Conservation (phyloP, 2,888 invertebrate genomes). For the Dasysyrphus tricinctus region DNA sequence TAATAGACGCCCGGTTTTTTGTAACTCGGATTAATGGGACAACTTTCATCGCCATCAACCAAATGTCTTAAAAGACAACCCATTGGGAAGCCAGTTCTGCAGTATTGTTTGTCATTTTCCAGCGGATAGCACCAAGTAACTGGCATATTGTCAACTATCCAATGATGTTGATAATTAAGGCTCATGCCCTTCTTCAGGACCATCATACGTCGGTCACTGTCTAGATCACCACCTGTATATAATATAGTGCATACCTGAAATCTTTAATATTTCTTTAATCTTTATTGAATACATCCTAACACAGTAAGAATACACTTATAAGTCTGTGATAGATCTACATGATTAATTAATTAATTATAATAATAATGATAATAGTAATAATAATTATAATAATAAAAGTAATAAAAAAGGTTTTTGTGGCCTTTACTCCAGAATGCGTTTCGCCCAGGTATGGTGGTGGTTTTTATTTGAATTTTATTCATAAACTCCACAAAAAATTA, state of each 20-base stretch:
- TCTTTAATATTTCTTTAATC: no score
- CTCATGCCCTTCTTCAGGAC: slow-evolving; percentile 95
- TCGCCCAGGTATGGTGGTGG: no score
- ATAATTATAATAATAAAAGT: no score
- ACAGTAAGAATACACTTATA: no score
- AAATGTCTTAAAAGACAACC: slow-evolving; percentile 92
- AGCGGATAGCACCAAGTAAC: slow-evolving; percentile 97
- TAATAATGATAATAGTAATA: no score
- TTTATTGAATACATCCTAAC: no score
- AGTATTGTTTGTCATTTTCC: slow-evolving; percentile 91
- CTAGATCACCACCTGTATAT: slow-evolving; percentile 88
- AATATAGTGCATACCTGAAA: slow-evolving; percentile 86
- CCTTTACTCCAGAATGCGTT: no score
- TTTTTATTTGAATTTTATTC: no score
- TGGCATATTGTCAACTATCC: slow-evolving; percentile 99
- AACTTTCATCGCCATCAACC: slow-evolving; percentile 84
- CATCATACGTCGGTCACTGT: slow-evolving; percentile 89
- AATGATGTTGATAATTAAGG: slow-evolving; percentile 98
- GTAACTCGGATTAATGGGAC: slow-evolving; percentile 85
- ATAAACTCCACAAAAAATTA: no score
- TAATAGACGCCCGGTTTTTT: slow-evolving; percentile 91
- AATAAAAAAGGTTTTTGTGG: no score
- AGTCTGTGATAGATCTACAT: no score
- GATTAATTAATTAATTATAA: no score
- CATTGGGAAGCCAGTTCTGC: slow-evolving; percentile 98